phyloP scores from a whole-genome alignment of 92 coral and sea anemone species.

The Hydrozoanthus gracilis region DNA sequence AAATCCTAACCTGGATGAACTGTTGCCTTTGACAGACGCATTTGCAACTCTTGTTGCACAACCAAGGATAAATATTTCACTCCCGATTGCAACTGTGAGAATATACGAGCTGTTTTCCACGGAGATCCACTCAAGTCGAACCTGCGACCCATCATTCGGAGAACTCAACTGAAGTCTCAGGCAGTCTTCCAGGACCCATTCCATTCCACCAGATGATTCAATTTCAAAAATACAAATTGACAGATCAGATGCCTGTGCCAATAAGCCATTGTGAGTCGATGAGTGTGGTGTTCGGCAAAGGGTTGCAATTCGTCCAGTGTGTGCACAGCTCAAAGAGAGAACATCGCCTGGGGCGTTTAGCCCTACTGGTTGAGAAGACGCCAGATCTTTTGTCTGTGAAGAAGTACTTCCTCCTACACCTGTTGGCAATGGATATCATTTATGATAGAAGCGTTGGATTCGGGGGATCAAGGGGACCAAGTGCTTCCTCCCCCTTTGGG shows the following conservation, averaged over 20 bases:
- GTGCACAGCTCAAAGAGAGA: constrained; percentile 88
- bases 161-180: constrained; percentile 73
- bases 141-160: constrained; percentile 70
- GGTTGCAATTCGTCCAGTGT: constrained; percentile 94
- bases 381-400: background rate
- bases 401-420: constrained; percentile 27
- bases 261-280: constrained; percentile 29
- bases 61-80: constrained; percentile 83
- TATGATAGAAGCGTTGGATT: no score
- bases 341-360: constrained; percentile 84
- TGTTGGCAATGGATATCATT: background rate
- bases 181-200: constrained; percentile 93
- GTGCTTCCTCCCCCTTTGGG: no score
- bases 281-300: constrained; percentile 56
- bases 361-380: constrained; percentile 35
- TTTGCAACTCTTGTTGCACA: constrained; percentile 80
- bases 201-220: constrained; percentile 94
- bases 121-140: constrained; percentile 93
- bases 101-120: constrained; percentile 92
- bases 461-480: no score
- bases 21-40: constrained; percentile 72
- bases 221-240: constrained; percentile 95
- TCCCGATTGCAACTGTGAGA: constrained; percentile 84
- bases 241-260: constrained; percentile 48
- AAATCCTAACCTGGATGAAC: constrained; percentile 36